Conservation (phyloP, 2,113 vertebrate species). For the Amblyopsis rosae region DNA sequence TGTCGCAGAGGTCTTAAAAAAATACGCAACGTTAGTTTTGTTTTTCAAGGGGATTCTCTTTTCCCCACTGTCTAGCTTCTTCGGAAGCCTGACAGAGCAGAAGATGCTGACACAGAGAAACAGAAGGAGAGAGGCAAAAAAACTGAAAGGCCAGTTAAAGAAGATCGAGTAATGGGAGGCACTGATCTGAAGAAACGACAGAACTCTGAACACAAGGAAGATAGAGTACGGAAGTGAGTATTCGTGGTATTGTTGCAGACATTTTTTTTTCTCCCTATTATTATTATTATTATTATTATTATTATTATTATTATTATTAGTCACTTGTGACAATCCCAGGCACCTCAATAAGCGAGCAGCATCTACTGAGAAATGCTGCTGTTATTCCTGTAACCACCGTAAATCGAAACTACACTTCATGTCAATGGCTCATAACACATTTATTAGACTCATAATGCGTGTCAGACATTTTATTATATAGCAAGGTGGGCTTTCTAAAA, state of each 20-base stretch:
- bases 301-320: no score
- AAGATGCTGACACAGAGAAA: constrained; percentile 87
- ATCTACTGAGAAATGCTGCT: no score
- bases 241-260: not conserved
- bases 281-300: no score
- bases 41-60: not conserved
- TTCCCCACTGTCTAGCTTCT: constrained; percentile 83
- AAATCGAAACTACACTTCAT: no score
- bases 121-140: constrained; percentile 90
- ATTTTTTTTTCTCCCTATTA: no score
- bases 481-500: no score
- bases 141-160: constrained; percentile 83
- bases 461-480: no score
- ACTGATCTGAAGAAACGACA: constrained; percentile 80
- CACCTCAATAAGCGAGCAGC: no score
- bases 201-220: constrained; percentile 86
- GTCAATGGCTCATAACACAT: no score
- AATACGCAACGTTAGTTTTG: not conserved
- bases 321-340: no score
- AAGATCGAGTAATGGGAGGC: constrained; percentile 78
- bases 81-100: constrained; percentile 91
- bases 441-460: no score
- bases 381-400: no score
- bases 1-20: not conserved
- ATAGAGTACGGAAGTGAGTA: constrained; percentile 86